Percentiles rank a stretch among this genome's conserved stretches.
These are phyloP conservation scores for crab-eating macaque (Macaca fascicularis) DNA, from an alignment of 2,113 vertebrate species.

Conservation along the genomic window T2T-MFA8v1.1 NC_088395.1:5300001-5300500, in stretches of 20 bases:
- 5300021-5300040: too few relatives aligned
- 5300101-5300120: not conserved
- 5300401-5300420: not conserved
- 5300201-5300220: rapidly evolving
- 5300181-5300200: not conserved
- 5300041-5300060: not conserved
- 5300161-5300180: not conserved
- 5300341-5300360: not conserved
- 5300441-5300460: not conserved
- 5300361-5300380: too few relatives aligned
- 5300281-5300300: rapidly evolving
- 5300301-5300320: not conserved
- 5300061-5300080: not conserved
- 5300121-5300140: not conserved
- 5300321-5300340: not conserved
- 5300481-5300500: not conserved
- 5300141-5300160: not conserved
- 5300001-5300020: not conserved
- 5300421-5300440: rapidly evolving
- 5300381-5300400: not conserved
- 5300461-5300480: not conserved
- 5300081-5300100: not conserved
- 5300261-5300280: not conserved
- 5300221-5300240: rapidly evolving
- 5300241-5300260: not conserved